Evolutionary conservation across 2,797 vertebrate genomes (phyloP).

Genomic region (Danio aesculapii): DNA sequence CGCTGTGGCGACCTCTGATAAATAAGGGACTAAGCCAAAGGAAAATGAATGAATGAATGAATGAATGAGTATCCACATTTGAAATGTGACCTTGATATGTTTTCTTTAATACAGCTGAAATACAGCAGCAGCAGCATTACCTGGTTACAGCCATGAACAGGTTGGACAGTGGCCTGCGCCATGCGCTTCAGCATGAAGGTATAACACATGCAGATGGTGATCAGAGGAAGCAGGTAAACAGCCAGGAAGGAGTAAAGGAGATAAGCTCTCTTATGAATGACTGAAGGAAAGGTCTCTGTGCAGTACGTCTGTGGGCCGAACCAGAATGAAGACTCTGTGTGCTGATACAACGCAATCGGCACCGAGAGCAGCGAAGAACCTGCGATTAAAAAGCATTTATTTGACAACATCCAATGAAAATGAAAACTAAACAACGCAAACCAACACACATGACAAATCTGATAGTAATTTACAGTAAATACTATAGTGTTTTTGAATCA

Average conservation of each 20-base stretch:
- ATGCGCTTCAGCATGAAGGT: slow-evolving; percentile 77
- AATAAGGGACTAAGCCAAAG: too few relatives aligned
- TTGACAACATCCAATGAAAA: background rate
- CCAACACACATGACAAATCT: too few relatives aligned
- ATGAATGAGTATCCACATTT: background rate
- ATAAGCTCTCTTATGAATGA: slow-evolving; percentile 70
- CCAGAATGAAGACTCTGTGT: slow-evolving; percentile 74
- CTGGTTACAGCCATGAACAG: slow-evolving; percentile 71
- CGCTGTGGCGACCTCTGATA: too few relatives aligned
- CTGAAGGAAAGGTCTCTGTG: slow-evolving; percentile 74
- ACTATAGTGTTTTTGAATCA: background rate
- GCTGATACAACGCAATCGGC: slow-evolving; percentile 73
- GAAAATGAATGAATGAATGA: too few relatives aligned
- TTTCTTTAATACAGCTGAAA: background rate
- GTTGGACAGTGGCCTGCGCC: slow-evolving; percentile 71
- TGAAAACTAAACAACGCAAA: background rate
- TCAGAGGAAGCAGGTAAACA: slow-evolving; percentile 74
- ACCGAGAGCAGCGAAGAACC: slow-evolving; percentile 74
- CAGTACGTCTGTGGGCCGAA: slow-evolving; percentile 76
- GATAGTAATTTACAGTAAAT: too few relatives aligned
- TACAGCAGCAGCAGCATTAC: slow-evolving; percentile 49
- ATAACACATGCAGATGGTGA: slow-evolving; percentile 76
- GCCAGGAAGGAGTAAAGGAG: slow-evolving; percentile 78
- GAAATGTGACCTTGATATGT: background rate
- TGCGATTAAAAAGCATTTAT: slow-evolving; percentile 37